A percentile compares a stretch with the other conserved stretches of the same genome.
Evolutionary conservation across 1,140 invertebrate species (phyloP).

Genomic region (Gonatopus flavifemur): DNA sequence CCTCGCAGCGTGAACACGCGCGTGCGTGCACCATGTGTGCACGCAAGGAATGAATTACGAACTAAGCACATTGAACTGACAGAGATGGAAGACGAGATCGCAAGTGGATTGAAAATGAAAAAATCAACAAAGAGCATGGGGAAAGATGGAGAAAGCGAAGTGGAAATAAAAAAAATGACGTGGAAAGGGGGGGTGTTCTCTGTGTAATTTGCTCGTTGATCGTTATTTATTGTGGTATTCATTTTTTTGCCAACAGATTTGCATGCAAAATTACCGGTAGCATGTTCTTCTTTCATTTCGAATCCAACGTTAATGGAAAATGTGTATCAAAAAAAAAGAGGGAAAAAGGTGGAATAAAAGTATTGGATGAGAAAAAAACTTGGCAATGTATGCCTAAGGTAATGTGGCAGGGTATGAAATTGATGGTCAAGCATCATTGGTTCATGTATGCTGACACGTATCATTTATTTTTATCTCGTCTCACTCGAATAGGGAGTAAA

Average conservation of each 20-base stretch:
- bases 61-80: not conserved
- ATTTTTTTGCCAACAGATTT: slow-evolving; percentile 26
- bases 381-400: slow-evolving; percentile 1
- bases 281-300: too few relatives aligned
- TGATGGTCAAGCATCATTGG: slow-evolving; percentile 22
- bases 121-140: slow-evolving; percentile 4
- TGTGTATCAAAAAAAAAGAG: not conserved
- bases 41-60: not conserved
- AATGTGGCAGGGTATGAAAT: slow-evolving; percentile 2
- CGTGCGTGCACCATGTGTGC: slow-evolving; percentile 4
- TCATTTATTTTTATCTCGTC: slow-evolving; percentile 39
- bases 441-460: slow-evolving; percentile 35
- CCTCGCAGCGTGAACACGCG: not conserved
- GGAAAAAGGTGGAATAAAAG: too few relatives aligned
- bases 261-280: slow-evolving; percentile 34
- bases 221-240: slow-evolving; percentile 39
- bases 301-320: too few relatives aligned
- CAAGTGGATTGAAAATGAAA: not conserved
- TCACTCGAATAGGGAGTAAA: slow-evolving; percentile 20
- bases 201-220: slow-evolving; percentile 31
- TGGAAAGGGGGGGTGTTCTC: not conserved
- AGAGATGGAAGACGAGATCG: not conserved
- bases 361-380: slow-evolving; percentile 9
- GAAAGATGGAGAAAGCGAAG: not conserved
- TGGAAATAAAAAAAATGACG: not conserved